These are phyloP conservation scores for Azorinus chamasolen DNA, from an alignment of 2,888 invertebrate genomes.

Conservation along the genomic window DNA sequence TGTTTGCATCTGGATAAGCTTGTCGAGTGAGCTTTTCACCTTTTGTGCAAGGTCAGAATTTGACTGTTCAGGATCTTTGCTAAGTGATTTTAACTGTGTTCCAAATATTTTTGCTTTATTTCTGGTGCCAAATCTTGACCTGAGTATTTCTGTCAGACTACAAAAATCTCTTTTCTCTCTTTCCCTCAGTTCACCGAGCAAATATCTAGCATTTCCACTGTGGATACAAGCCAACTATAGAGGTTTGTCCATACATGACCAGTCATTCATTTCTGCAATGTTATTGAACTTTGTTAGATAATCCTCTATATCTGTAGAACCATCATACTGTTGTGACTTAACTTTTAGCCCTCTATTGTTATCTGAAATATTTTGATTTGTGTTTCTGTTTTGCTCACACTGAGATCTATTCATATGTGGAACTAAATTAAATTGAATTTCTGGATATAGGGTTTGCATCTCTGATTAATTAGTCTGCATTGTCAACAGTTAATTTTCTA, in stretches of 20 bases:
- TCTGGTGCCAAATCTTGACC: constrained; percentile 43
- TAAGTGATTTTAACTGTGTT: constrained; percentile 46
- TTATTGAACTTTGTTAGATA: constrained; percentile 59
- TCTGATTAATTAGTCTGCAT: too few relatives aligned
- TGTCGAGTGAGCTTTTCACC: constrained; percentile 46
- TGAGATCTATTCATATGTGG: too few relatives aligned
- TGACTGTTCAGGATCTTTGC: constrained; percentile 41
- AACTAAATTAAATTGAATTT: too few relatives aligned
- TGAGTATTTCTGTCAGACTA: constrained; percentile 41
- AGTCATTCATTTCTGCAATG: constrained; percentile 86
- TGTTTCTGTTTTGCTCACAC: too few relatives aligned
- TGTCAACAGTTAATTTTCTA: too few relatives aligned
- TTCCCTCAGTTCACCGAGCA: constrained; percentile 40
- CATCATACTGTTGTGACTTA: too few relatives aligned
- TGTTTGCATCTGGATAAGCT: too few relatives aligned
- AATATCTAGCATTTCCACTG: constrained; percentile 33
- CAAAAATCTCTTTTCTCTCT: constrained; percentile 24
- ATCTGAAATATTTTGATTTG: too few relatives aligned
- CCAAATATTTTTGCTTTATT: constrained; percentile 54
- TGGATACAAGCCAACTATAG: constrained; percentile 53
- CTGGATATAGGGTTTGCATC: too few relatives aligned
- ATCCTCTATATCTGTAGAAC: constrained; percentile 54
- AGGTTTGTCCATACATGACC: constrained; percentile 51
- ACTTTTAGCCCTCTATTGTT: too few relatives aligned
- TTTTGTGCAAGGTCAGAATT: constrained; percentile 54